Conservation (phyloP, 1,140 invertebrate genomes). For the Aricia agestis region DNA sequence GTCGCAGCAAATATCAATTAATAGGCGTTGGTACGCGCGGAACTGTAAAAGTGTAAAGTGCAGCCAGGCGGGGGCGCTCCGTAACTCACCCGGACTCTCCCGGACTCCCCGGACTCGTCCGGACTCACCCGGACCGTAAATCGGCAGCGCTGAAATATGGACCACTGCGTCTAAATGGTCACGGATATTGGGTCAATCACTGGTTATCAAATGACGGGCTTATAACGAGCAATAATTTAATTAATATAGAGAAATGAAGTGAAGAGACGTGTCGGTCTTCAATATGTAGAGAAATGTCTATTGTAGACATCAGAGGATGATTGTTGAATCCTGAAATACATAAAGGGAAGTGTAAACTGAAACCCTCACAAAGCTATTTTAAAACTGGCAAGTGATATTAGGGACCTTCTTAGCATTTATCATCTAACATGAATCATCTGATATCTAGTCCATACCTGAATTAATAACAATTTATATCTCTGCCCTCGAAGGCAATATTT, state of each 20-base stretch:
- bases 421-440: not conserved
- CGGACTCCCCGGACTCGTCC: not conserved
- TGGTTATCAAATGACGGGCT: too few species aligned
- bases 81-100: slow-evolving; percentile 50
- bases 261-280: too few species aligned
- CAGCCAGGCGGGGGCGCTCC: slow-evolving; percentile 58
- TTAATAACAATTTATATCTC: slow-evolving; percentile 4
- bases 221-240: too few species aligned
- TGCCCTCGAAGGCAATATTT: not conserved
- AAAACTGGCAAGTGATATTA: not conserved
- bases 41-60: slow-evolving; percentile 72
- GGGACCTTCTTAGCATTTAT: not conserved
- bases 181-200: not conserved
- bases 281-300: too few species aligned
- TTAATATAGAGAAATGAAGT: too few species aligned
- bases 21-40: slow-evolving; percentile 54
- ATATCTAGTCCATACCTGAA: not conserved
- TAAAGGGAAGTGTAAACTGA: too few species aligned
- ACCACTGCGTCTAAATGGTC: slow-evolving; percentile 20
- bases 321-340: too few species aligned
- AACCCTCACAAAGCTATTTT: too few species aligned
- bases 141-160: slow-evolving; percentile 53
- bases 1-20: slow-evolving; percentile 63
- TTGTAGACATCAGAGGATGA: too few species aligned
- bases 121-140: slow-evolving; percentile 38